Percentiles rank a stretch among this genome's conserved stretches.
These are phyloP conservation scores for Thamnophis sirtalis DNA, from an alignment of 2,113 vertebrate species.

Conservation along the genomic window DNA sequence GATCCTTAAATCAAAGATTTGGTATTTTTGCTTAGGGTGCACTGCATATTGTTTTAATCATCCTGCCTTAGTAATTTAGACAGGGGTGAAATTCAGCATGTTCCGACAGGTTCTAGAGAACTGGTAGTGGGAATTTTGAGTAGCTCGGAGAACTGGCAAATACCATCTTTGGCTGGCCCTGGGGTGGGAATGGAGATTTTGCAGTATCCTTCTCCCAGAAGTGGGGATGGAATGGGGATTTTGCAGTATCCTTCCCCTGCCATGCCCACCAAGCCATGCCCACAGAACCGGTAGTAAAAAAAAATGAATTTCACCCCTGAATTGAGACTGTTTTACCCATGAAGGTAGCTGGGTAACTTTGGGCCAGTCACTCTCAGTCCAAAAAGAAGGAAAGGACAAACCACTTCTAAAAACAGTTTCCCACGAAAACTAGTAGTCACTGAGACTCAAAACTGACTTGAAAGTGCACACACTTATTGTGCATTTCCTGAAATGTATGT, in stretches of 20 bases:
- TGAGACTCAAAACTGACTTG: neutral
- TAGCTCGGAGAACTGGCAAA: no score
- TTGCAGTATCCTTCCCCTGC: no score
- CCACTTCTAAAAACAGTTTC: neutral
- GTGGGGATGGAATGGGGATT: no score
- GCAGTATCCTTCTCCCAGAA: no score
- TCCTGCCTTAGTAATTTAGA: neutral
- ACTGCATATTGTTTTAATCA: neutral
- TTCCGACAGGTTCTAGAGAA: no score
- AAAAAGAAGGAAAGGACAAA: neutral
- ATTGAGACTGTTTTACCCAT: neutral
- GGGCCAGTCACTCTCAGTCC: neutral
- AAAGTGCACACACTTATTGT: neutral
- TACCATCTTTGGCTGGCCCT: no score
- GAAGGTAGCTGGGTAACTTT: neutral
- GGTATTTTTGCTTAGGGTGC: neutral
- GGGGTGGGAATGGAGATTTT: no score
- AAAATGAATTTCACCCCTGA: no score
- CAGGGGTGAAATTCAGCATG: no score
- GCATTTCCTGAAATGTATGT: neutral
- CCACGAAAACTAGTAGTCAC: neutral
- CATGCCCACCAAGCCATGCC: no score
- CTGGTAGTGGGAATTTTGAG: no score
- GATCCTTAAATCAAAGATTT: neutral
- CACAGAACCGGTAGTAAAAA: no score